Conservation (phyloP, 2,888 invertebrate species). For the Liopterus haemorrhoidalis region DNA sequence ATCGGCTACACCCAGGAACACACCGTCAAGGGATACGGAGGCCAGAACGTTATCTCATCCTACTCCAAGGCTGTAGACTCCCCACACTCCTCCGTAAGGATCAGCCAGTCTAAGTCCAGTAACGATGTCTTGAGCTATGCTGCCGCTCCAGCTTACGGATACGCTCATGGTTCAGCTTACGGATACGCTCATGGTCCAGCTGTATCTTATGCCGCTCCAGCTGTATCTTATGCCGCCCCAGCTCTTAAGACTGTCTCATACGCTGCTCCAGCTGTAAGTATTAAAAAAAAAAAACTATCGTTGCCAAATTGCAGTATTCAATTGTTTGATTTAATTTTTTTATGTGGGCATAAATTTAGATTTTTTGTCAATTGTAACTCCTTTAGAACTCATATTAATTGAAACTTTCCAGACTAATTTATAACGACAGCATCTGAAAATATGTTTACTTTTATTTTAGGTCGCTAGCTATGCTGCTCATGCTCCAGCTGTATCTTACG, state of each 20-base stretch:
- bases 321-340: no score
- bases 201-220: no score
- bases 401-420: no score
- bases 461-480: no score
- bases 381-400: no score
- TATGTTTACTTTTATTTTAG: no score
- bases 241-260: constrained; percentile 11
- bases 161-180: constrained; percentile 14
- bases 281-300: not conserved
- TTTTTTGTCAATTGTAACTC: no score
- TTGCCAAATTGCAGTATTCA: no score
- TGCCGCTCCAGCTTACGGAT: constrained; percentile 14
- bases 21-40: constrained; percentile 39
- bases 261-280: constrained; percentile 6
- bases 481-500: no score
- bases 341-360: no score
- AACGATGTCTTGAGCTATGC: constrained; percentile 18
- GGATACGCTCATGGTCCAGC: constrained; percentile 18
- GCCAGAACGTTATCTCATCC: constrained; percentile 37
- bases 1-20: constrained; percentile 38
- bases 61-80: constrained; percentile 37
- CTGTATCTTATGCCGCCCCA: no score
- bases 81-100: constrained; percentile 29
- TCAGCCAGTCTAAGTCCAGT: constrained; percentile 3
- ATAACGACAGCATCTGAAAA: no score